Base-by-base conservation (phyloP, 2,888 invertebrate genomes). In the Protonemura montana region DNA sequence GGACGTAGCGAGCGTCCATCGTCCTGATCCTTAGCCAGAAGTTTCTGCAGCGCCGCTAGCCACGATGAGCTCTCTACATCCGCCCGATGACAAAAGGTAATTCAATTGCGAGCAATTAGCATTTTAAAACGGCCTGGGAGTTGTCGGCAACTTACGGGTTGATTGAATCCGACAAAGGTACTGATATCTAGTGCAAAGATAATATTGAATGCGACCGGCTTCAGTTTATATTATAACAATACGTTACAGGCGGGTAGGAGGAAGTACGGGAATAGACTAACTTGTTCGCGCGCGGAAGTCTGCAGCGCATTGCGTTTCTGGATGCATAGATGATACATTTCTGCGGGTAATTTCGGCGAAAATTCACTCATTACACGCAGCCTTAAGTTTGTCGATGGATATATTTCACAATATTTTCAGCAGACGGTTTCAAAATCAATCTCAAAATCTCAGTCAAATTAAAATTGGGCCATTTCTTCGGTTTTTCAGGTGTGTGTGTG, bases 81-180 rank as follows among this genome's bases (percentile, higher is more conserved):
- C 78, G 78, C 28, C 78, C 26, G 78, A 26, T 6, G 78, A 78
- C 78, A 78, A 78, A 78, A 78, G 78, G 78, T 78, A 78, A 78
- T 78, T 78, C 10, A 59, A 59, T 59, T 10, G 59, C 13, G 59
- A 13, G 13, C 59, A 59, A 59, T 59, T 59, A 59, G 59, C 59
- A 59, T 59, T 59, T 21, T 59, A 59, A 59, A 35, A 21, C 59
- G 13, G 1, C 21, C 59, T 59, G 59, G 59, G 59, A 10, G 59
- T 21, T 13, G 59, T 35, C 35, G 35, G 59, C 16, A 59, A 21
- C 21, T 3, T 16, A 59, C 59, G 59, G 59, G 59, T 59, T 59
- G 59, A 59, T 59, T 59, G 59, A 59, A 59, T 59, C 21, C 59
- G 59, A 59, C 21, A 21, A 13, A 59, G 59, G 59, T 59, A 59